These are phyloP conservation scores for Zootermopsis nevadensis DNA, from an alignment of 2,888 invertebrate genomes.

Conservation along the genomic window DNA sequence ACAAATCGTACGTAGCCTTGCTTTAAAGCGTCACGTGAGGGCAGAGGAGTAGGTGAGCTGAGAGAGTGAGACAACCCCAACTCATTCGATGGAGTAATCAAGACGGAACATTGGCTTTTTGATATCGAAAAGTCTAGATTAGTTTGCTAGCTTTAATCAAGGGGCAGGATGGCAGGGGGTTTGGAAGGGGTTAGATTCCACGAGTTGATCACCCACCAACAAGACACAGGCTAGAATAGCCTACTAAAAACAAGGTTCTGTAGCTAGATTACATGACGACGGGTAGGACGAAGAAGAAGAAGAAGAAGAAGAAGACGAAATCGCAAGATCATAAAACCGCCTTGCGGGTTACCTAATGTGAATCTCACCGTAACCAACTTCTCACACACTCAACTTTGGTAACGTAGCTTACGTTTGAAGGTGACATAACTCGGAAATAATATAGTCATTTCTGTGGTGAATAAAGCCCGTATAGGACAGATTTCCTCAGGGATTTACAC, in stretches of 20 bases:
- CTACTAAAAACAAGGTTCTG: constrained; percentile 31
- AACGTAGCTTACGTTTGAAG: too few relatives aligned
- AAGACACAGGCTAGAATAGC: neutral
- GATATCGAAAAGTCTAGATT: constrained; percentile 50
- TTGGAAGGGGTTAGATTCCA: neutral
- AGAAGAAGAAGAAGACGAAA: neutral
- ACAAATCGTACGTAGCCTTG: neutral
- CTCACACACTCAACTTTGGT: too few relatives aligned
- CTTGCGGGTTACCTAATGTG: neutral
- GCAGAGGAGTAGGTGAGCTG: neutral
- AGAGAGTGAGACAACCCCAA: constrained; percentile 7
- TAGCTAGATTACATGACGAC: constrained; percentile 1
- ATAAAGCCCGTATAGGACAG: too few relatives aligned
- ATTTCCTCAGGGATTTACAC: too few relatives aligned
- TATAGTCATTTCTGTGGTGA: too few relatives aligned
- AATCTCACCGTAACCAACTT: too few relatives aligned
- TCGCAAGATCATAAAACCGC: neutral
- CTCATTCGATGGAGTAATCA: constrained; percentile 45
- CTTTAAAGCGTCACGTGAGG: constrained; percentile 26
- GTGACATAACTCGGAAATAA: too few relatives aligned
- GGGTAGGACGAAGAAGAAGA: neutral
- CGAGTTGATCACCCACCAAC: constrained; percentile 33
- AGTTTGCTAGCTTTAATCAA: constrained; percentile 48
- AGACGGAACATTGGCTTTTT: constrained; percentile 49
- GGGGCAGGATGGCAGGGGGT: neutral